Percentiles rank a stretch among this genome's conserved stretches.
Conservation (phyloP, 2,888 invertebrate species). For the Lottia gigantea region DNA sequence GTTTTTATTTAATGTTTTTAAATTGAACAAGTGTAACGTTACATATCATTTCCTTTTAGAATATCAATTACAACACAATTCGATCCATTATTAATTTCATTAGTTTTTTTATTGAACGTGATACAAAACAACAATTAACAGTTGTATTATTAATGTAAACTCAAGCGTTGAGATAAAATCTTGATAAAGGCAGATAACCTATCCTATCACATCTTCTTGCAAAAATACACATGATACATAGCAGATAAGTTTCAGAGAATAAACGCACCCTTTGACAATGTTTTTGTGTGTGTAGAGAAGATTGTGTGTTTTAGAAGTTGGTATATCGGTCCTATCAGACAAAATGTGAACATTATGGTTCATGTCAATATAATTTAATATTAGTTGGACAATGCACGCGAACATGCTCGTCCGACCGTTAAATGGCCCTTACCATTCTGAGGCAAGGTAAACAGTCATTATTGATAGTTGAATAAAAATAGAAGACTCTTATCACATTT, state of each 20-base stretch:
- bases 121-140: conserved; percentile 3
- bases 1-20: no score
- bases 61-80: conserved; percentile 6
- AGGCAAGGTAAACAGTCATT: conserved; percentile 9
- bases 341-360: conserved; percentile 6
- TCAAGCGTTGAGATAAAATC: conserved; percentile 8
- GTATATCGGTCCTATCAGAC: conserved; percentile 1
- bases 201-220: not conserved
- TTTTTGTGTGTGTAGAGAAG: not conserved
- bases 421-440: conserved; percentile 4
- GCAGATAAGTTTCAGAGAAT: not conserved
- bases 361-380: conserved; percentile 7
- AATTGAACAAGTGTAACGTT: not conserved
- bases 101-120: not conserved
- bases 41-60: conserved; percentile 7
- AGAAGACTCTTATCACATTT: not conserved
- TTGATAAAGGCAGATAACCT: not conserved
- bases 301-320: not conserved
- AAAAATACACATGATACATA: not conserved
- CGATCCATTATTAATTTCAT: conserved; percentile 1
- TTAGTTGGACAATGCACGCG: conserved; percentile 8
- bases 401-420: conserved; percentile 9
- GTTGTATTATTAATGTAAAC: conserved; percentile 7
- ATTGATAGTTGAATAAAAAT: conserved; percentile 5
- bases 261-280: not conserved